phyloP scores from a whole-genome alignment of 2,797 vertebrate species.

The Semaprochilodus insignis region DNA sequence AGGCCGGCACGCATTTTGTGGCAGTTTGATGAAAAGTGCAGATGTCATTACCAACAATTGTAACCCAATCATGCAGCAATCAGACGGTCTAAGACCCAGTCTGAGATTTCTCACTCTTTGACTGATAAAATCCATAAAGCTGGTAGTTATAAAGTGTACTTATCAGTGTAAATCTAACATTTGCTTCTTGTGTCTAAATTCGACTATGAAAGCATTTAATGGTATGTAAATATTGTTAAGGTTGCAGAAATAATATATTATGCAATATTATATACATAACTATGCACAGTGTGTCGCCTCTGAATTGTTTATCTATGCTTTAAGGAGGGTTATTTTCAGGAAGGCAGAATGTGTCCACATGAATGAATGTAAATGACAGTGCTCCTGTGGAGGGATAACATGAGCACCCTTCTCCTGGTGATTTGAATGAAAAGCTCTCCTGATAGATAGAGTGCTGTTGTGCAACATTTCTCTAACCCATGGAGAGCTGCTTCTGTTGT shows the following conservation, averaged over 20 bases:
- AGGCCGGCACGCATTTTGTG: conserved; percentile 29
- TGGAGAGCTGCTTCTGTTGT: conserved; percentile 42
- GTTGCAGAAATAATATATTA: neutral
- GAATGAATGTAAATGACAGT: conserved; percentile 53
- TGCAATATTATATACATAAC: neutral
- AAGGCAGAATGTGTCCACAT: neutral
- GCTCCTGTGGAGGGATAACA: conserved; percentile 66
- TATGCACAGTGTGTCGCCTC: neutral
- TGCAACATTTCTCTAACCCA: conserved; percentile 63
- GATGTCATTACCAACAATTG: conserved; percentile 45
- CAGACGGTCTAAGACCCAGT: conserved; percentile 15
- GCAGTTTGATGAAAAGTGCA: conserved; percentile 35
- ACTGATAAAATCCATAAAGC: neutral
- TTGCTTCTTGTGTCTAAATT: neutral
- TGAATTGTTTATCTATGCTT: neutral
- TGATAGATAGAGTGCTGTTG: conserved; percentile 65
- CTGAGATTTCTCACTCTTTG: neutral
- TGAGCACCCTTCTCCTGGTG: conserved; percentile 61
- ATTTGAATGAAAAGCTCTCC: conserved; percentile 73
- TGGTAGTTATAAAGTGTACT: too few relatives aligned
- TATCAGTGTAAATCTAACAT: neutral
- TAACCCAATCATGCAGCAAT: conserved; percentile 1
- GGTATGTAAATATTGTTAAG: neutral
- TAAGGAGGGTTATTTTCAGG: conserved; percentile 10
- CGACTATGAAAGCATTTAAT: neutral